phyloP scores from a whole-genome alignment of 2,888 invertebrate genomes.

The Monoplex corrugatus region DNA sequence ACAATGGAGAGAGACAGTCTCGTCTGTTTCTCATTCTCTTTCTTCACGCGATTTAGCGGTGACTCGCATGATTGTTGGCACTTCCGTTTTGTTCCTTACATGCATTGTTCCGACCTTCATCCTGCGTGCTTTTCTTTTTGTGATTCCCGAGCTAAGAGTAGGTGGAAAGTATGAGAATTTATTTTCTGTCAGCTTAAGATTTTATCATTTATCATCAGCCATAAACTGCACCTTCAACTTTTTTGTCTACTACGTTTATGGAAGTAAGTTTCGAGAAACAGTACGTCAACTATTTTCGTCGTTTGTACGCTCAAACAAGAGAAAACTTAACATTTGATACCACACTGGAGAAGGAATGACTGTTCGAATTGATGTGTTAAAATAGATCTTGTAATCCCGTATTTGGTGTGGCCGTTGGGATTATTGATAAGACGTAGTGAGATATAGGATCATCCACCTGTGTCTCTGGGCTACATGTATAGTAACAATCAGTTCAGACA shows the following conservation, averaged over 20 bases:
- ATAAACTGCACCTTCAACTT: background rate
- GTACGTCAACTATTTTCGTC: background rate
- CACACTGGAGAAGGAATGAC: too few species aligned
- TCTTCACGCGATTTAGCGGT: background rate
- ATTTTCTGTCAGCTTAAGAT: background rate
- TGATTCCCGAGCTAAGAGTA: background rate
- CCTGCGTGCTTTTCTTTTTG: background rate
- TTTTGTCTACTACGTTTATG: background rate
- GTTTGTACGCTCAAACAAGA: too few species aligned
- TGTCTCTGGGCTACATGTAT: too few species aligned
- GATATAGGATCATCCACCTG: too few species aligned
- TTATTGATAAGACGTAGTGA: too few species aligned
- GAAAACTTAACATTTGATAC: too few species aligned
- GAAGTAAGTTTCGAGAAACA: background rate
- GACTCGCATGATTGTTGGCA: background rate
- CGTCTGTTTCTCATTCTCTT: background rate
- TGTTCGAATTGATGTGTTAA: too few species aligned
- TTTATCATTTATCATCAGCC: background rate
- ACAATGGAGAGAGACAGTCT: background rate
- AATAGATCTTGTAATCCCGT: too few species aligned
- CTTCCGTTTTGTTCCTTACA: constrained; percentile 31
- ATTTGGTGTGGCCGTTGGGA: too few species aligned
- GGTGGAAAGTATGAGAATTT: background rate
- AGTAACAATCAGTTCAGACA: too few species aligned
- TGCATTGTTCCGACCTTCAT: constrained; percentile 24